Evolutionary conservation across 2,797 vertebrate species (phyloP).

Genomic region (Phoebastria nigripes): DNA sequence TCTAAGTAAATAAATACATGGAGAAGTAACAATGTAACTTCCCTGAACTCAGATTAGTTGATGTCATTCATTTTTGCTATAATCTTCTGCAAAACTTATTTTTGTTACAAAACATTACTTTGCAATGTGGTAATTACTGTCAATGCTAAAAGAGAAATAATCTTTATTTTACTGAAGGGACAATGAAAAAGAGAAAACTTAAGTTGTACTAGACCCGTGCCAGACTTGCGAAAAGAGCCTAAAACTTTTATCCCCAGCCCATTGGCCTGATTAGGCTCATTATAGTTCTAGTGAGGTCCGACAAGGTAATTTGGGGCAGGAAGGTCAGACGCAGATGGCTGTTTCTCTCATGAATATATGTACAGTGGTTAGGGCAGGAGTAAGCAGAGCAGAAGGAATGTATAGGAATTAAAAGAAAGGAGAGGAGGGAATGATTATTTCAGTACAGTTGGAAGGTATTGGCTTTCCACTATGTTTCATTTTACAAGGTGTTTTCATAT

Average conservation of each 20-base stretch:
- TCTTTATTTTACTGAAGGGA: background rate
- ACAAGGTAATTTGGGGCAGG: background rate
- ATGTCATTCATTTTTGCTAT: background rate
- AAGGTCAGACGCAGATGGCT: background rate
- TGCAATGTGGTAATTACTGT: background rate
- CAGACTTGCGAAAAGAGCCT: background rate
- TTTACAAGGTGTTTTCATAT: background rate
- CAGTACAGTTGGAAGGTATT: background rate
- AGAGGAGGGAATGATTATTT: background rate
- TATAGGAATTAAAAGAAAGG: background rate
- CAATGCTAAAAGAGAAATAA: background rate
- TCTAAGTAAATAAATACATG: background rate
- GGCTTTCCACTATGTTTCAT: background rate
- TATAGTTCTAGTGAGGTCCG: accelerated
- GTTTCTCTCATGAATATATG: background rate
- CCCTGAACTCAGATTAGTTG: background rate
- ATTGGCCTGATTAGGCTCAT: background rate
- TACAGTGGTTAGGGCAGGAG: background rate
- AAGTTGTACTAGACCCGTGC: background rate
- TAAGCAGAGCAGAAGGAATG: background rate
- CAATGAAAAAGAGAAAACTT: background rate
- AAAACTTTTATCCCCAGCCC: background rate
- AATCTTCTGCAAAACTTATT: background rate
- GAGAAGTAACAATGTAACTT: background rate
- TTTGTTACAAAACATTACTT: background rate